Evolutionary conservation across 1,140 invertebrate species (phyloP), one percentile per base, ranked within the genome.

Genomic region (Saccostrea echinata): DNA sequence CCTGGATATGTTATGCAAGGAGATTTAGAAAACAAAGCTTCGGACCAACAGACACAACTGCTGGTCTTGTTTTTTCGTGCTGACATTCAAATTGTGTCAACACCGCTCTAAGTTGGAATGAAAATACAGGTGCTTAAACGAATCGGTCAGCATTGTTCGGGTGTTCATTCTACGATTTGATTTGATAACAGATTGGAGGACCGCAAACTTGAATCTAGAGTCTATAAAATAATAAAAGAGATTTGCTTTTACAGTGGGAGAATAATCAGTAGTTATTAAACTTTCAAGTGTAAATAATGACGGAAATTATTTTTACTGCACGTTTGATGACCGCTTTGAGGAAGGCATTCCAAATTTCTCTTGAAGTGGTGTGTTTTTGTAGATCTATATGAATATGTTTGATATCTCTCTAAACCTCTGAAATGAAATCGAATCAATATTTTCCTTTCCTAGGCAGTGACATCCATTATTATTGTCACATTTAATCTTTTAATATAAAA

Each of bases 401-500:
- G 68, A 76, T 76, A 76, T 33, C 68, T 76, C 27, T 76, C 24
- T 76, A 76, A 76, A 76, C 27, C 68, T 76, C 27, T 76, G 27
- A 76, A 76, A 76, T 30, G 68, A 76, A 76, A 76, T 16, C 24
- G 27, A 33, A 13, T 76, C 68, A 76, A 76, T 76, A 76, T 76
- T 76, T 76, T 76, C 64, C 68, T 30, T 27, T 76, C 68, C 68
- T 76, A 27, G 27, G 16, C 13, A 24, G 68, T 76, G 68, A 30
- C 68, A 76, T 33, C 30, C 68, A 30, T 76, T 76, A 27, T 76
- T 30, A 16, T 76, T 76, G 68, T 76, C 68, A 76, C 33, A 76
- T 76, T 76, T 76, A 76, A 76, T 76, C 68, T 76, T 76, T 76
- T 76, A 76, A 76, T 76, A 76, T 76, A 76, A 76, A 76, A 76